phyloP scores from a whole-genome alignment of 2,113 vertebrate genomes.

The Sisor rabdophorus region DNA sequence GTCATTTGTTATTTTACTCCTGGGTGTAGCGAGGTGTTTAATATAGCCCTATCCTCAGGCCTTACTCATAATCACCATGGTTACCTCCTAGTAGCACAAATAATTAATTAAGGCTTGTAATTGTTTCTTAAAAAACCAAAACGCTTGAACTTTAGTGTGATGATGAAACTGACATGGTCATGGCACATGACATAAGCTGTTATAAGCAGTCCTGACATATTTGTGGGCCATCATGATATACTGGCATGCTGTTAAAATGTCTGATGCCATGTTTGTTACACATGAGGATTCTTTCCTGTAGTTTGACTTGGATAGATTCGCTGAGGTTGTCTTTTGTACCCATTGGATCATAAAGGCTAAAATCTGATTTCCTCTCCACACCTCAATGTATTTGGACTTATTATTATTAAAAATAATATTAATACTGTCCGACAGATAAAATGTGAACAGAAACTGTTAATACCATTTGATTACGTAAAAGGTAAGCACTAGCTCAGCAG shows the following conservation, averaged over 20 bases:
- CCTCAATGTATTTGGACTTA: background rate
- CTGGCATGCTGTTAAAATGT: background rate
- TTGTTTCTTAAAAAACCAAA: slow-evolving; percentile 1
- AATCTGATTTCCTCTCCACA: background rate
- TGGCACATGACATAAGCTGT: slow-evolving; percentile 2
- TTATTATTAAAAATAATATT: too few species aligned
- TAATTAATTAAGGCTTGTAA: slow-evolving; percentile 14
- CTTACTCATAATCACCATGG: slow-evolving; percentile 1
- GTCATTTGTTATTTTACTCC: background rate
- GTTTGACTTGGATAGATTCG: background rate
- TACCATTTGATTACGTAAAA: too few species aligned
- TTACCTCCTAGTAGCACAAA: background rate
- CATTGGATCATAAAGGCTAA: background rate
- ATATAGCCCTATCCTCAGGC: background rate
- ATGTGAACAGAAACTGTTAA: too few species aligned
- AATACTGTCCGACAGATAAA: too few species aligned
- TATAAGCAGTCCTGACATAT: background rate
- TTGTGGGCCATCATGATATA: background rate
- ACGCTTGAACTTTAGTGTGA: background rate
- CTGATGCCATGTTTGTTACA: background rate
- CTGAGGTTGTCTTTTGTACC: background rate
- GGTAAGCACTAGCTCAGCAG: too few species aligned
- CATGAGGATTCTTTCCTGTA: background rate
- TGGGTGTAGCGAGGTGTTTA: background rate
- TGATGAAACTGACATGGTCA: slow-evolving; percentile 2